A percentile compares a stretch with the other conserved stretches of the same genome.
Evolutionary conservation across 1,140 invertebrate species (phyloP).

Genomic region (Papilio aristodemus): DNA sequence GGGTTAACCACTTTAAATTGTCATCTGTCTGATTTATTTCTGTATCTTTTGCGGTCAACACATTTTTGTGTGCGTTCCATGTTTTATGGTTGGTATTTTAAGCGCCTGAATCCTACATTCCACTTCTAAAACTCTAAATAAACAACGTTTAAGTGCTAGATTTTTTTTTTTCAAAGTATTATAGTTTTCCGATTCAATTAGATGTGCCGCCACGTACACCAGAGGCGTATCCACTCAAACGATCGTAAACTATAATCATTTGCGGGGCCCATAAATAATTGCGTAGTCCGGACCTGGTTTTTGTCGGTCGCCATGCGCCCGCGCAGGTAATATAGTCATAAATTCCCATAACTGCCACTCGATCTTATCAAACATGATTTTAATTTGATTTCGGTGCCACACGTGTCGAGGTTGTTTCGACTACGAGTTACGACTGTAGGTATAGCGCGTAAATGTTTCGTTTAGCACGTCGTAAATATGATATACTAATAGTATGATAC

Average conservation of each 20-base stretch:
- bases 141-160: conserved; percentile 18
- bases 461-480: conserved; percentile 60
- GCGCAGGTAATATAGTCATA: conserved; percentile 80
- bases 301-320: conserved; percentile 68
- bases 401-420: conserved; percentile 71
- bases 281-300: conserved; percentile 66
- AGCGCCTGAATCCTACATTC: conserved; percentile 16
- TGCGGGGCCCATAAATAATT: conserved; percentile 76
- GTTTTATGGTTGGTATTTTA: conserved; percentile 39
- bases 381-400: conserved; percentile 79
- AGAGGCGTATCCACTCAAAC: conserved; percentile 63
- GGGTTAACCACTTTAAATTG: conserved; percentile 82
- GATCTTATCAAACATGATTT: conserved; percentile 80
- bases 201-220: conserved; percentile 45
- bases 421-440: conserved; percentile 71
- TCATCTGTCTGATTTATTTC: conserved; percentile 82
- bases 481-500: background rate
- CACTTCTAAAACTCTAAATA: background rate
- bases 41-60: conserved; percentile 78
- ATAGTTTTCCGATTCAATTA: conserved; percentile 37
- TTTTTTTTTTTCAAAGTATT: background rate
- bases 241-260: conserved; percentile 78
- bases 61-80: conserved; percentile 67
- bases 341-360: conserved; percentile 79
- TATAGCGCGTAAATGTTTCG: conserved; percentile 55